These are phyloP conservation scores for Vulpes ferrilata DNA, from an alignment of 2,113 vertebrate genomes.

Conservation along the genomic window DNA sequence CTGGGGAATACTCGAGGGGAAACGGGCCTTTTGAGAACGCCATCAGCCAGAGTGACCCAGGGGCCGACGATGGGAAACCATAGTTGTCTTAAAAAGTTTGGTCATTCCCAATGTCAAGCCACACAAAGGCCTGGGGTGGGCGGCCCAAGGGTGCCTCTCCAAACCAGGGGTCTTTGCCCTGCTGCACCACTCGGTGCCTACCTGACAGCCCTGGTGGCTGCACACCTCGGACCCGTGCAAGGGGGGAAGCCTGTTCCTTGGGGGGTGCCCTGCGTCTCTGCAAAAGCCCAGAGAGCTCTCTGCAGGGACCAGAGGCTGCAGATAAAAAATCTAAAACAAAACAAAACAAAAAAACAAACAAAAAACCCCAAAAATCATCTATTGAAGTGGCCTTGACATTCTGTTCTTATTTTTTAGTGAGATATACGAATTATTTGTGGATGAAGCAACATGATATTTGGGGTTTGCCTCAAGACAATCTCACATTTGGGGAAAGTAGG, in stretches of 20 bases:
- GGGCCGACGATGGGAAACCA: fast-evolving
- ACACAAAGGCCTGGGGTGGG: neutral
- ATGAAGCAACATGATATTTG: neutral
- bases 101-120: neutral
- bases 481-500: neutral
- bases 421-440: neutral
- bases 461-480: neutral
- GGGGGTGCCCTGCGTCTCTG: neutral
- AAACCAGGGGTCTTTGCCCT: neutral
- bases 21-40: neutral
- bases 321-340: too few relatives aligned
- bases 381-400: too few relatives aligned
- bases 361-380: too few relatives aligned
- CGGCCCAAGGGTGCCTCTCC: neutral
- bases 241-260: too few relatives aligned
- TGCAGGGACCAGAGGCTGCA: neutral
- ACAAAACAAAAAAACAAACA: too few relatives aligned
- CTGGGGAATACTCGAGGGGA: neutral
- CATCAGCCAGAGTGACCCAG: neutral
- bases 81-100: neutral
- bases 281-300: neutral
- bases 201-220: too few relatives aligned
- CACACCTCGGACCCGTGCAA: neutral
- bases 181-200: neutral
- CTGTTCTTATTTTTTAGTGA: neutral